Evolutionary conservation across 92 coral and sea anemone genomes (phyloP).

Genomic region (Virgularia gustaviana): DNA sequence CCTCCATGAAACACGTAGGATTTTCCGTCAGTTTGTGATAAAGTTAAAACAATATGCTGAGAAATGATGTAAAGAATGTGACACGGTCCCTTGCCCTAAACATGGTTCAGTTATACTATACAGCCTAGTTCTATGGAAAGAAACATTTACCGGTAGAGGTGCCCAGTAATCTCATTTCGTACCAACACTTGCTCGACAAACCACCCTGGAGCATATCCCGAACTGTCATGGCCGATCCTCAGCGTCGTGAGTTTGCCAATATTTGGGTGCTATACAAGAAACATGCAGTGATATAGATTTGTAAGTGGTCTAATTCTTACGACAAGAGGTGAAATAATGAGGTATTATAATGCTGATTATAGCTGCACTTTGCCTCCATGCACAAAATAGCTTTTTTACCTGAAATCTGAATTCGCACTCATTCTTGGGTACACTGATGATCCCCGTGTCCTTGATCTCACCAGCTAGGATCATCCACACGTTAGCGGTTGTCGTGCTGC

Average conservation of each 20-base stretch:
- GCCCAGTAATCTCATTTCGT: conserved; percentile 87
- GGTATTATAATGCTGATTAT: neutral
- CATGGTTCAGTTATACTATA: too few relatives aligned
- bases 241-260: conserved; percentile 87
- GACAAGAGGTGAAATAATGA: neutral
- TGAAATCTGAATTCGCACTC: conserved; percentile 95
- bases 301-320: neutral
- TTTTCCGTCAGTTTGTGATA: too few relatives aligned
- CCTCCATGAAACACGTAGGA: too few relatives aligned
- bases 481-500: conserved; percentile 87
- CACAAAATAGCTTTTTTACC: conserved; percentile 41
- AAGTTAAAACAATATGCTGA: too few relatives aligned
- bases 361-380: neutral
- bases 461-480: conserved; percentile 97
- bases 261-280: conserved; percentile 69
- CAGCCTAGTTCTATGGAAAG: too few relatives aligned
- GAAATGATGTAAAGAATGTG: too few relatives aligned
- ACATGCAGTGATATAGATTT: neutral
- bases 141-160: conserved; percentile 73
- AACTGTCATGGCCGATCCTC: conserved; percentile 90
- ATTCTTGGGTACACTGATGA: conserved; percentile 79
- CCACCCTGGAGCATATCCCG: conserved; percentile 88
- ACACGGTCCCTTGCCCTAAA: too few relatives aligned
- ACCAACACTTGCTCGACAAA: conserved; percentile 87
- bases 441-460: conserved; percentile 74